Evolutionary conservation across 2,888 invertebrate species (phyloP), one percentile per base, ranked within the genome.

Genomic region (Gandaritis pyraliata): DNA sequence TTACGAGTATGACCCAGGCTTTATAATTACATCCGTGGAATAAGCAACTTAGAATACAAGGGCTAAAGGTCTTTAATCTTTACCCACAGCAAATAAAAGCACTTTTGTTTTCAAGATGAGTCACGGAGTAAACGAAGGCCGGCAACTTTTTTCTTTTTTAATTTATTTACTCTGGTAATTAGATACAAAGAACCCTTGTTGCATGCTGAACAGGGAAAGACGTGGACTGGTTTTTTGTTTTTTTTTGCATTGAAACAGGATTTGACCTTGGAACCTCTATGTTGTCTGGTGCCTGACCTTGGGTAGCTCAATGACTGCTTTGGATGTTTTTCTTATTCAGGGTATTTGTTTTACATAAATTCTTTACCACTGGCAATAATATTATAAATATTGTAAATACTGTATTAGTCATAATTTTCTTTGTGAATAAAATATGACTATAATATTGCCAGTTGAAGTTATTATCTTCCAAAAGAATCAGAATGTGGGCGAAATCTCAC

Each of bases 121-220:
- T 69, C 69, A 70, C 18, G 41, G 18, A 6, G 39, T 30, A 38
- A 50, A 33, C 47, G 70, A 70, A 68, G 70, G 66, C 61, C 66
- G 55, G 30, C 36, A 8, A 16, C 29, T 52, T 47, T 69, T 61
- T 65, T 66, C 48, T 66, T 66, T 71, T 66, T 70, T 65, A 64
- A 67, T 61, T 70, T 70, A 65, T 70, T 69, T 71, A 66, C 62
- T 65, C 61, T 66, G 68, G 80, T 80, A 82, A 82, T 82, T 80
- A 82, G 76, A 81, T 77, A 82, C 83, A 81, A 77, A 75, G 79
- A 65, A 58, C 61, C 66, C 74, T 76, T 80, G 76, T 80, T 75
- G 68, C 58, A 66, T 70, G 71, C 65, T 54, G 61, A 72, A 64
- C 72, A 72, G 70, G 60, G 64, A 61, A 65, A 73, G 56, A 62